These are phyloP conservation scores for Cryptops parisi DNA, from an alignment of 2,888 invertebrate species.

Conservation along the genomic window DNA sequence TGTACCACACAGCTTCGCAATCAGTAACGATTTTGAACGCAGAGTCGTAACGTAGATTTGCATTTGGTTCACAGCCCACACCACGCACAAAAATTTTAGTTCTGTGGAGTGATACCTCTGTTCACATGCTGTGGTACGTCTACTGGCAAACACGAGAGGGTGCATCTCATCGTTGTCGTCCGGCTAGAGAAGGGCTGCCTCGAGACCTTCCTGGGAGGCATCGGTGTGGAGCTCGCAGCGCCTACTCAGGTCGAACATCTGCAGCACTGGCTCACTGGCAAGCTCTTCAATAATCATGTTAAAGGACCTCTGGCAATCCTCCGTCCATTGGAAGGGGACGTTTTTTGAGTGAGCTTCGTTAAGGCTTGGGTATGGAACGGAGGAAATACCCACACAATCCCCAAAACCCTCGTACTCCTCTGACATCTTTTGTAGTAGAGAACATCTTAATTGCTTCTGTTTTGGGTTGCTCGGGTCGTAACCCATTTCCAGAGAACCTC, in stretches of 20 bases:
- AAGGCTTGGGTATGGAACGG: too few species aligned
- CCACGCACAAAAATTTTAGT: conserved; percentile 13
- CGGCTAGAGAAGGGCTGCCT: not conserved
- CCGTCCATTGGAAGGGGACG: not conserved
- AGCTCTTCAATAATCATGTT: not conserved
- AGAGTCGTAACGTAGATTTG: not conserved
- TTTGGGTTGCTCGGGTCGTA: not conserved
- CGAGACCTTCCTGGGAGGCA: not conserved
- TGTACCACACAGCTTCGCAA: conserved; percentile 4
- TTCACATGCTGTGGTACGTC: not conserved
- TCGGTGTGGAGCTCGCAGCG: not conserved
- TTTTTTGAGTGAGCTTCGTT: too few species aligned
- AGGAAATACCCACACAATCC: conserved; percentile 4
- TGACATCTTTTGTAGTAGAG: not conserved
- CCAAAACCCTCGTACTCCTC: not conserved
- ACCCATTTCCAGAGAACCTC: not conserved
- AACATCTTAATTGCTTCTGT: conserved; percentile 2
- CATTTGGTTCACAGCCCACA: conserved; percentile 11
- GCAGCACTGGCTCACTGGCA: not conserved
- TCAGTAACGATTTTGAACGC: conserved; percentile 10
- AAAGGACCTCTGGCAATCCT: not conserved
- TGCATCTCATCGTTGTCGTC: not conserved
- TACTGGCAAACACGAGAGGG: not conserved
- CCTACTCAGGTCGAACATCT: not conserved
- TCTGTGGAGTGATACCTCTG: conserved; percentile 10